A percentile compares a stretch with the other conserved stretches of the same genome.
Evolutionary conservation across 92 coral and sea anemone species (phyloP).

Genomic region (Zoanthus sansibaricus): DNA sequence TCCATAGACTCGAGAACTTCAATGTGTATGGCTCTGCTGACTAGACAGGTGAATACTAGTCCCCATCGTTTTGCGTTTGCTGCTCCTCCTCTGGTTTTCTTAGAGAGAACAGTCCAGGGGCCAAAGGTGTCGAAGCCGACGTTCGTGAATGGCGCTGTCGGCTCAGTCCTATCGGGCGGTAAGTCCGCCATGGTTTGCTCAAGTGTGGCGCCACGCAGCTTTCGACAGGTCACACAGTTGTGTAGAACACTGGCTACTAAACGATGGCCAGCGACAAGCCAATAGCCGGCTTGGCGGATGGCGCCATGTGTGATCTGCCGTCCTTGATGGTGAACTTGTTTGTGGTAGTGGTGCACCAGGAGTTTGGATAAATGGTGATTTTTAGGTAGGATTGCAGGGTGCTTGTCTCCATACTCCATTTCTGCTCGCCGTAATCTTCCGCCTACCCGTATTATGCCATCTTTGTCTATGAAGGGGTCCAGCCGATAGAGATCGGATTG

Average conservation of each 20-base stretch:
- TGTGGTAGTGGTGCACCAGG: too few relatives aligned
- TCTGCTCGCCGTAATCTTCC: neutral
- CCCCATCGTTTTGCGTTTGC: too few relatives aligned
- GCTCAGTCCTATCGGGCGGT: too few relatives aligned
- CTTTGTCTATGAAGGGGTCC: neutral
- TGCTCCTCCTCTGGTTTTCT: too few relatives aligned
- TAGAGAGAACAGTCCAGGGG: neutral
- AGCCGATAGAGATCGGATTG: neutral
- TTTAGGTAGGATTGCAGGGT: too few relatives aligned
- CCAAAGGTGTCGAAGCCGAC: constrained; percentile 4
- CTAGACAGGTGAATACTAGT: too few relatives aligned
- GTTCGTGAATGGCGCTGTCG: neutral
- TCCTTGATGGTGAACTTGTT: too few relatives aligned
- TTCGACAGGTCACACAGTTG: neutral
- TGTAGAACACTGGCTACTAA: neutral
- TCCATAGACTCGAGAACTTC: too few relatives aligned
- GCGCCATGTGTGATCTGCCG: neutral
- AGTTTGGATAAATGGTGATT: too few relatives aligned
- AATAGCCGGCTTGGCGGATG: neutral
- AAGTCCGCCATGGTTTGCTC: too few relatives aligned
- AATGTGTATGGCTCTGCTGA: too few relatives aligned
- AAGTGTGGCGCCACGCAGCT: neutral
- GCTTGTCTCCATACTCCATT: constrained; percentile 6
- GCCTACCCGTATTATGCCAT: neutral
- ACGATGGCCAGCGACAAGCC: constrained; percentile 6